Base-by-base conservation (phyloP, 2,797 vertebrate species). In the Melanotaenia boesemani region DNA sequence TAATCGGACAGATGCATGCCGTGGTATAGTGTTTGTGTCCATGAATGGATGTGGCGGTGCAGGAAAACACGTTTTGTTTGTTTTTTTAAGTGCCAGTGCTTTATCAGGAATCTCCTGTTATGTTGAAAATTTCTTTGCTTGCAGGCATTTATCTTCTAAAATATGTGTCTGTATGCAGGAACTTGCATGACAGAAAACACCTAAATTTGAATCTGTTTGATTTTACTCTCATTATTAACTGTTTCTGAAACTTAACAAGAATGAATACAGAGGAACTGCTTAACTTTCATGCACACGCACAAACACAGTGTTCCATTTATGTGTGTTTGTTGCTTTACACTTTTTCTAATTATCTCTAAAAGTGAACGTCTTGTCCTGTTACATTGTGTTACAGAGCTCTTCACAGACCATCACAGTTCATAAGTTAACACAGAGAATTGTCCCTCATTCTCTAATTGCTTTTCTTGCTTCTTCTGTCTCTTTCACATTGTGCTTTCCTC, bases 341-440 rank as follows among this genome's bases (percentile, higher is more conserved):
- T 70, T 71, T 80, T 68, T 71, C 30, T 80, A 79, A 85, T 82
- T 83, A 81, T 84, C 72, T 72, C 34, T 48, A 32, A 80, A 81
- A 87, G 74, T 82, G 84, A 89, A 90, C 70, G 34, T 82, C 77
- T 79, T 80, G 83, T 91, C 64, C 86, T 61, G 79, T 83, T 80
- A 82, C 85, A 76, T n/a, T 74, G 79, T 79, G 84, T 86, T 77
- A 84, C 22, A 1, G n/a, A 48, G 75, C 64, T 75, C 56, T 74
- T 78, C 66, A 62, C 69, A 72, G 26, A 72, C 72, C 71, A 72
- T 68, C 86, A 79, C 79, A 82, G 70, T 81, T 78, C 67, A 89
- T 71, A 88, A 68, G 74, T 79, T 84, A 80, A 77, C 50, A 34
- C 30, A 6, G 63, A 77, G 34, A 74, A 68, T 63, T 79, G 73